These are phyloP conservation scores for Bufo bufo DNA, from an alignment of 2,113 vertebrate genomes.

Conservation along the genomic window DNA sequence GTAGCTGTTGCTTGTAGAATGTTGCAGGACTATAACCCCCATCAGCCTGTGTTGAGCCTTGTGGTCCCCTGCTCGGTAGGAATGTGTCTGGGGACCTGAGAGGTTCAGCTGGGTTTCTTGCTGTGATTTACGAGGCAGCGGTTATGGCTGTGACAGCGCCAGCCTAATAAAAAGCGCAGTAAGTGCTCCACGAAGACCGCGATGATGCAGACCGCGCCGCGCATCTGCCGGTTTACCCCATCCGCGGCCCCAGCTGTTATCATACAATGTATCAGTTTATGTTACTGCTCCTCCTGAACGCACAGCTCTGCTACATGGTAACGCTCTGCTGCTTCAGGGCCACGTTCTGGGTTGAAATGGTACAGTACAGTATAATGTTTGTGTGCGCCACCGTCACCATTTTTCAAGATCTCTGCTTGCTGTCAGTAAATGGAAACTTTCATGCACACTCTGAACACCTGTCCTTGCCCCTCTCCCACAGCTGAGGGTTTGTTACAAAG, in stretches of 20 bases:
- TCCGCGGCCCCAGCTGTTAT: neutral
- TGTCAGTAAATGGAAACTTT: too few species aligned
- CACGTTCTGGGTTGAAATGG: too few species aligned
- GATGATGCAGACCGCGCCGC: conserved; percentile 27
- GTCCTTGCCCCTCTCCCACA: too few species aligned
- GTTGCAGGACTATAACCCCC: neutral
- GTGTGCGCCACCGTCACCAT: too few species aligned
- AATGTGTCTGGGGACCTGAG: too few species aligned
- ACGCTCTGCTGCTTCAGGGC: too few species aligned
- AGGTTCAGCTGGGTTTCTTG: conserved; percentile 2
- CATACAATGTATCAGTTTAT: neutral
- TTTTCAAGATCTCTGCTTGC: too few species aligned
- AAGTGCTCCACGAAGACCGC: neutral
- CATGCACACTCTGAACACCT: too few species aligned
- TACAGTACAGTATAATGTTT: too few species aligned
- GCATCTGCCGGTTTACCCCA: neutral
- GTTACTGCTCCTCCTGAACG: too few species aligned
- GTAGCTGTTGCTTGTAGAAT: neutral
- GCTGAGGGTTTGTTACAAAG: too few species aligned
- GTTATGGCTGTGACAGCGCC: conserved; percentile 21
- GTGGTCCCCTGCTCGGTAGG: neutral
- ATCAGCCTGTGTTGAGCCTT: neutral
- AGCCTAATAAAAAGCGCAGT: conserved; percentile 24
- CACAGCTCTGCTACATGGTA: neutral
- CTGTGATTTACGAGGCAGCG: conserved; percentile 24